Conservation (phyloP, 2,888 invertebrate genomes). For the Hyles lineata region DNA sequence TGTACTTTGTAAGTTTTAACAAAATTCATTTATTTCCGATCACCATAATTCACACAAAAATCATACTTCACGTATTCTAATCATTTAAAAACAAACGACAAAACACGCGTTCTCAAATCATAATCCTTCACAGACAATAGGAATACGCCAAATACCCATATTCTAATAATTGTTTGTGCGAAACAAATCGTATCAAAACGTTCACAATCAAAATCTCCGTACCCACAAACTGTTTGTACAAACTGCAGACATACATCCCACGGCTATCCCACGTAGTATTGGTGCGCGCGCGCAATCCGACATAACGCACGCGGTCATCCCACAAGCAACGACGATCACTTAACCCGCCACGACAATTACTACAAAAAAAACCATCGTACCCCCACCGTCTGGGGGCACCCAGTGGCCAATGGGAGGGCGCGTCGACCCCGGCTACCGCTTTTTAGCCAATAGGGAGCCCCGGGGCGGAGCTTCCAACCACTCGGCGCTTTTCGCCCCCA, state of each 20-base stretch:
- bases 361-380: slow-evolving; percentile 79
- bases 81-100: too few relatives aligned
- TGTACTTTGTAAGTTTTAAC: too few relatives aligned
- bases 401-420: slow-evolving; percentile 75
- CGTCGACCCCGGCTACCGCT: slow-evolving; percentile 67
- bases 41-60: too few relatives aligned
- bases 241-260: not conserved
- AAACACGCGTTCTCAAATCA: too few relatives aligned
- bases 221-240: too few relatives aligned
- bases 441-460: slow-evolving; percentile 76
- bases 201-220: too few relatives aligned
- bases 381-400: slow-evolving; percentile 65
- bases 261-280: not conserved
- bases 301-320: slow-evolving; percentile 50
- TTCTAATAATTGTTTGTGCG: too few relatives aligned
- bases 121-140: too few relatives aligned
- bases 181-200: too few relatives aligned
- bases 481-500: slow-evolving; percentile 82
- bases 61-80: too few relatives aligned
- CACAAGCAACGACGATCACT: slow-evolving; percentile 76
- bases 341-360: slow-evolving; percentile 84
- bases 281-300: slow-evolving; percentile 62
- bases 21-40: too few relatives aligned
- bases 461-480: slow-evolving; percentile 81
- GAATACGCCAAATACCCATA: too few relatives aligned